These are phyloP conservation scores for Hedya salicella DNA, from an alignment of 2,888 invertebrate genomes.

Conservation along the genomic window DNA sequence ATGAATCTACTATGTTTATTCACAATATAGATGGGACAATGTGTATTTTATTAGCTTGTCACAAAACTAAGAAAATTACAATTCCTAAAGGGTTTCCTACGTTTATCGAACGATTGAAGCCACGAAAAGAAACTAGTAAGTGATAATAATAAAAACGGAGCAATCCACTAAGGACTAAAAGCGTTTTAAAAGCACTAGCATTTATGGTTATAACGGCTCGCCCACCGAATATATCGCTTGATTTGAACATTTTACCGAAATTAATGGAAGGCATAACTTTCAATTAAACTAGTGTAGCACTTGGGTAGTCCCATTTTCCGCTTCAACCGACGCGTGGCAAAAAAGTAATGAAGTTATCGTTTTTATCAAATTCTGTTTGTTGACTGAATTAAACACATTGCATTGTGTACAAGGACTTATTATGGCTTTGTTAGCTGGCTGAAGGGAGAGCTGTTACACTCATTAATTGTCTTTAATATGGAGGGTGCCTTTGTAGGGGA, in stretches of 20 bases:
- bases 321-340: conserved; percentile 31
- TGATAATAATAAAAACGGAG: no score
- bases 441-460: conserved; percentile 76
- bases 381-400: conserved; percentile 70
- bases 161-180: not conserved
- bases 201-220: not conserved
- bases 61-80: no score
- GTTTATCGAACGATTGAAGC: no score
- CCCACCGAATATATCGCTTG: conserved; percentile 13
- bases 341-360: conserved; percentile 39
- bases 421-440: conserved; percentile 73
- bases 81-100: no score
- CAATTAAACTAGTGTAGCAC: conserved; percentile 22
- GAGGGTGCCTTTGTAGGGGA: conserved; percentile 65
- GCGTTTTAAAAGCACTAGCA: not conserved
- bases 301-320: not conserved
- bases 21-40: no score
- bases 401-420: conserved; percentile 75
- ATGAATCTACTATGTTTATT: no score
- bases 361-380: conserved; percentile 57
- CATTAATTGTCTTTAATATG: conserved; percentile 80
- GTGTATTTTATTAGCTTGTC: no score
- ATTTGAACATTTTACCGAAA: not conserved
- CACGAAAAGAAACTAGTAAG: no score
- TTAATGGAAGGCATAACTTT: conserved; percentile 32